Base-by-base conservation (phyloP, 2,888 invertebrate species). In the Teleogryllus oceanicus region DNA sequence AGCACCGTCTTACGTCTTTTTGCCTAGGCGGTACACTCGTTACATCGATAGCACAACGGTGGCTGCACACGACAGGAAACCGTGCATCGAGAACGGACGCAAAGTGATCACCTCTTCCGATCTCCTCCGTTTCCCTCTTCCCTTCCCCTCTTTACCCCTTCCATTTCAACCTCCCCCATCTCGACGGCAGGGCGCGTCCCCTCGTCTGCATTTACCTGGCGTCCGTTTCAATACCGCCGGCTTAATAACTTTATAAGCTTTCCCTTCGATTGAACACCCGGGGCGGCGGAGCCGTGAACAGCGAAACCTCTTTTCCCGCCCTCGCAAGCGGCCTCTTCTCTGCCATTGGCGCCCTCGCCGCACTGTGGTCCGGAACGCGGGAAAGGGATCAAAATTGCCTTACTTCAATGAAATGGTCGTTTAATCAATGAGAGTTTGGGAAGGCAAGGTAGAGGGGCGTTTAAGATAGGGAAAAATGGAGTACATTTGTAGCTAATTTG, bases 221-320 rank as follows among this genome's bases (percentile, higher is more conserved):
- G 62, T 62, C 62, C 62, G 62, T 62, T 62, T 62, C 62, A 62
- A 62, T 62, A 62, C 16, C 13, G n/a, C n/a, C 62, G 62, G 62
- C 62, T 62, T 62, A 62, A 62, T 62, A 62, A 62, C 62, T 62
- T 62, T 62, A 62, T 62, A 62, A 62, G 62, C n/a, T 62, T 62
- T 62, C 62, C 62, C 62, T 62, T 62, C 62, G 62, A 62, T 62
- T 62, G 62, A 62, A 11, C 62, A 62, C 16, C 16, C 3, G 62
- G 16, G n/a, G 62, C n/a, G 16, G 62, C 16, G n/a, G 62, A 16
- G 62, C 16, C 16, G 62, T n/a, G 62, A 13, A 62, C 62, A n/a
- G n/a, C 16, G 62, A 62, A 62, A n/a, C 62, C n/a, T 62, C 62
- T 62, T 62, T 62, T 62, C 37, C 62, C 62, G 16, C 11, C 62